A percentile compares a stretch with the other conserved stretches of the same genome.
Evolutionary conservation across 2,888 invertebrate genomes (phyloP).

Genomic region (Nemotelus pantherinus): DNA sequence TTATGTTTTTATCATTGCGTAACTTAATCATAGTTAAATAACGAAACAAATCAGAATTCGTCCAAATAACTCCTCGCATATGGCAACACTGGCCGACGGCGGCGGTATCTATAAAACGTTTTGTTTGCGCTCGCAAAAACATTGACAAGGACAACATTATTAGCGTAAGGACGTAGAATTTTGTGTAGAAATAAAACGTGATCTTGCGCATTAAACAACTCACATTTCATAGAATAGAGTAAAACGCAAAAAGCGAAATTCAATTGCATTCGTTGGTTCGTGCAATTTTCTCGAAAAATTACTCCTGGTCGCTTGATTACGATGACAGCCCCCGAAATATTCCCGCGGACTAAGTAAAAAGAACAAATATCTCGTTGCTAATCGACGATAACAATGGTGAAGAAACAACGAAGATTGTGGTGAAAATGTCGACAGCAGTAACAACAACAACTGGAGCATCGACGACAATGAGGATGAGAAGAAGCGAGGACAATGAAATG

Average conservation of each 20-base stretch:
- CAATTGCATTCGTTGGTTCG: constrained; percentile 16
- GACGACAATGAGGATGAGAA: background rate
- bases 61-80: too few relatives aligned
- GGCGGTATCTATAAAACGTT: too few relatives aligned
- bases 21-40: too few relatives aligned
- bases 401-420: too few relatives aligned
- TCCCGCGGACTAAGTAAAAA: too few relatives aligned
- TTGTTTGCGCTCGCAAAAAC: background rate
- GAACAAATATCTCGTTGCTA: too few relatives aligned
- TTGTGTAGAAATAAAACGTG: constrained; percentile 36
- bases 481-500: background rate
- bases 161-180: constrained; percentile 27
- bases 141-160: constrained; percentile 36
- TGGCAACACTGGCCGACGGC: too few relatives aligned
- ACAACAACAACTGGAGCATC: background rate
- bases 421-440: constrained; percentile 4
- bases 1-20: too few relatives aligned
- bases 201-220: constrained; percentile 12
- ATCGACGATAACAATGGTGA: too few relatives aligned
- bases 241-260: constrained; percentile 21
- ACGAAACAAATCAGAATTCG: too few relatives aligned
- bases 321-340: too few relatives aligned
- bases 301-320: too few relatives aligned
- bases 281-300: constrained; percentile 7
- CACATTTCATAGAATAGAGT: background rate